A percentile compares a stretch with the other conserved stretches of the same genome.
phyloP scores from a whole-genome alignment of 2,113 vertebrate species.

The Nothoprocta perdicaria region DNA sequence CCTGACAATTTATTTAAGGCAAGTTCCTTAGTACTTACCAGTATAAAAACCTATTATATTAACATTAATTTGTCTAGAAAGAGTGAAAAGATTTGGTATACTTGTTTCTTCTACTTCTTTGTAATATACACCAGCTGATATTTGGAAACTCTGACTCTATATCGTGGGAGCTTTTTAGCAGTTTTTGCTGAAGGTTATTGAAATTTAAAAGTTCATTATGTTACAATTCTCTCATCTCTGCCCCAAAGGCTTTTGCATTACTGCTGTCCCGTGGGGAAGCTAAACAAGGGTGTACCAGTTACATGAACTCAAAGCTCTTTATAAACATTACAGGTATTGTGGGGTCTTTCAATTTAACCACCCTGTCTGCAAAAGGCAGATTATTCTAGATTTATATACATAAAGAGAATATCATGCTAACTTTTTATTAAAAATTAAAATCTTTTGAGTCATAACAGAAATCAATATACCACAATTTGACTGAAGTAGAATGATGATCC shows the following conservation, averaged over 20 bases:
- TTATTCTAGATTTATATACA: constrained; percentile 45
- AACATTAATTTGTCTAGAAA: neutral
- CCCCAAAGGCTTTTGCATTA: constrained; percentile 21
- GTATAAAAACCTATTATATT: neutral
- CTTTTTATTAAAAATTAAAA: constrained; percentile 71
- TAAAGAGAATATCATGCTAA: constrained; percentile 34
- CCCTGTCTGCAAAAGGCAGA: constrained; percentile 17
- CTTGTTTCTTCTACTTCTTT: neutral
- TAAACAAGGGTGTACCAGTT: neutral
- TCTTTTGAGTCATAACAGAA: constrained; percentile 65
- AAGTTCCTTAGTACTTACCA: neutral
- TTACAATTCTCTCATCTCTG: neutral
- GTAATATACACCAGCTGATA: neutral
- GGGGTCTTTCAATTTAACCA: constrained; percentile 9
- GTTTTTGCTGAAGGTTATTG: constrained; percentile 1
- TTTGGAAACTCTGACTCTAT: neutral
- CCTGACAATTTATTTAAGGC: neutral
- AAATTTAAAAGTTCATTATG: constrained; percentile 30
- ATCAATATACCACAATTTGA: constrained; percentile 67
- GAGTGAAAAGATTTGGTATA: neutral
- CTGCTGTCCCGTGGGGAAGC: neutral
- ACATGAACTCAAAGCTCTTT: neutral
- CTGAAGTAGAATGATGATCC: constrained; percentile 57
- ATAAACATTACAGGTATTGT: neutral
- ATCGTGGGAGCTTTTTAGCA: neutral